These are phyloP conservation scores for Drosophila ezoana DNA, from an alignment of 2,888 invertebrate genomes.

Conservation along the genomic window DNA sequence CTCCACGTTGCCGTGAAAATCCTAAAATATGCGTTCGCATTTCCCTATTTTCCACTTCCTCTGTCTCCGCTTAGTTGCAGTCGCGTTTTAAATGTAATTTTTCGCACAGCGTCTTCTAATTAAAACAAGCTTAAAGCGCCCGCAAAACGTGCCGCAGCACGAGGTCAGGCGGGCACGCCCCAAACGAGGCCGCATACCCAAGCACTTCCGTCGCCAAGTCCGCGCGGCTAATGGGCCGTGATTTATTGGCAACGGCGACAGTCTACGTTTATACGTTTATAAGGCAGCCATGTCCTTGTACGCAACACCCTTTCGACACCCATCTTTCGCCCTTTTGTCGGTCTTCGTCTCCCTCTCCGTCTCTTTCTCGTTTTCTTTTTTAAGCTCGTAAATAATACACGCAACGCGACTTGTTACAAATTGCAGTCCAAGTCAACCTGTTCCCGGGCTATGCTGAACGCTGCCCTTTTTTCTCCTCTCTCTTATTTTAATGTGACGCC, in stretches of 20 bases:
- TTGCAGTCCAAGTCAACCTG: constrained; percentile 72
- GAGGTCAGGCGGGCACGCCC: constrained; percentile 49
- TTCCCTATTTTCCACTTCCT: constrained; percentile 23
- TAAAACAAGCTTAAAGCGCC: constrained; percentile 81
- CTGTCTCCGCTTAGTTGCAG: constrained; percentile 35
- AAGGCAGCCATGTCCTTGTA: constrained; percentile 60
- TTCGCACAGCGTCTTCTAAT: constrained; percentile 78
- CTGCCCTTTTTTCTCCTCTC: background rate
- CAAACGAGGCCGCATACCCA: constrained; percentile 15
- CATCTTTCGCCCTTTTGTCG: background rate
- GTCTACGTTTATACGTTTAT: constrained; percentile 52
- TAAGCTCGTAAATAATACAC: constrained; percentile 74
- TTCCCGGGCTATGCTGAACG: constrained; percentile 8
- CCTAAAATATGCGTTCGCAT: constrained; percentile 78
- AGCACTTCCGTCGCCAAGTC: constrained; percentile 59
- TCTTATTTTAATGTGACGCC: constrained; percentile 22
- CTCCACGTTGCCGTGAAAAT: constrained; percentile 47
- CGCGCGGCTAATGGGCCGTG: constrained; percentile 69
- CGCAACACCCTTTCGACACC: constrained; percentile 29
- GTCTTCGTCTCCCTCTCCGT: background rate
- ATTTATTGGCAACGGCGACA: constrained; percentile 79
- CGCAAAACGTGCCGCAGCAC: constrained; percentile 59
- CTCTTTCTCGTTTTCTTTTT: background rate
- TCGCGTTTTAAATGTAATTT: constrained; percentile 77
- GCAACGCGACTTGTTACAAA: constrained; percentile 76